phyloP scores from a whole-genome alignment of 2,888 invertebrate genomes.

The Ashinkailepas kermadecensis region DNA sequence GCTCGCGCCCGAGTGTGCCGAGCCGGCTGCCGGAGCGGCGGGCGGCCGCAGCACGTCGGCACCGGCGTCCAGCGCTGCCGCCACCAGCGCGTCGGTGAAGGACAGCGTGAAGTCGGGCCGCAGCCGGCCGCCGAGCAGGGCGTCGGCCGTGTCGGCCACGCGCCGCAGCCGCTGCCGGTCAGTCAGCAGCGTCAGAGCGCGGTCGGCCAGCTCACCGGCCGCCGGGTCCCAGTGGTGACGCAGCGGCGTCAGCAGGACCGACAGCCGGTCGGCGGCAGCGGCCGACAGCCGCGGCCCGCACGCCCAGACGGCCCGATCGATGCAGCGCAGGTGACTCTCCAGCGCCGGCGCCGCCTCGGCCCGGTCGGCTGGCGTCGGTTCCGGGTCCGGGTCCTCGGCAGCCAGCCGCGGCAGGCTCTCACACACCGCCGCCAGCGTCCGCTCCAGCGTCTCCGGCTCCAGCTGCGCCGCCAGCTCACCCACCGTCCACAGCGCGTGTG shows the following conservation, averaged over 20 bases:
- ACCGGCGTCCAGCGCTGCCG: neutral
- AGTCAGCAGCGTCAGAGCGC: neutral
- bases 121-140: neutral
- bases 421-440: neutral
- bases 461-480: neutral
- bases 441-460: neutral
- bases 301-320: neutral
- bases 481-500: neutral
- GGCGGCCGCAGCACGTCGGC: neutral
- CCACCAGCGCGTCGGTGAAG: neutral
- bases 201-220: neutral
- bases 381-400: neutral
- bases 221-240: neutral
- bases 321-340: neutral
- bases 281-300: neutral
- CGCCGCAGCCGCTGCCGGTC: constrained; percentile 1
- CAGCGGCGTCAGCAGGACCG: neutral
- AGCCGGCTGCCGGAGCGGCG: neutral
- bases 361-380: neutral
- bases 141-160: neutral
- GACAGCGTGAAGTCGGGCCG: constrained; percentile 6
- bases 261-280: neutral
- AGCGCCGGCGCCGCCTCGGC: neutral
- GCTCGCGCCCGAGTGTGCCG: no score
- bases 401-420: constrained; percentile 3